Conservation (phyloP, 92 coral and sea anemone genomes). For the Blastomussa wellsi region DNA sequence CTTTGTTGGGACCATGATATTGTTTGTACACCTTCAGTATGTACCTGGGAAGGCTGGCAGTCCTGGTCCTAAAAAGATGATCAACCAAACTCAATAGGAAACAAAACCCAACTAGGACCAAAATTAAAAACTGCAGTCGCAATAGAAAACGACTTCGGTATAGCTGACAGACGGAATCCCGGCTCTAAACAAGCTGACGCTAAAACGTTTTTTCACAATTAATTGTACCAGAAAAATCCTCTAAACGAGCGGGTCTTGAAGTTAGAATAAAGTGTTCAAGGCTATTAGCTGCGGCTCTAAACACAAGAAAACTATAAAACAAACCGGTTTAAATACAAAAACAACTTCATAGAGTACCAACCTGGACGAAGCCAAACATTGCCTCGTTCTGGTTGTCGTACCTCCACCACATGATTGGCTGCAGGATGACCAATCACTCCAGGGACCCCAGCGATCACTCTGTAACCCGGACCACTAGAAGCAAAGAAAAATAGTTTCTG, state of each 20-base stretch:
- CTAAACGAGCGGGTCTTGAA: too few relatives aligned
- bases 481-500: neutral
- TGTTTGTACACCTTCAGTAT: conserved; percentile 73
- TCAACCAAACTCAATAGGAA: neutral
- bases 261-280: too few relatives aligned
- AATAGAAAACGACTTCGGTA: neutral
- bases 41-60: conserved; percentile 58
- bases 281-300: neutral
- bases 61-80: neutral
- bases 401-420: conserved; percentile 92
- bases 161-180: neutral
- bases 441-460: conserved; percentile 75
- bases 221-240: neutral
- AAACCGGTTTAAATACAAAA: neutral
- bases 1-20: conserved; percentile 58
- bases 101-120: neutral
- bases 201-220: neutral
- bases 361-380: conserved; percentile 74
- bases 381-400: conserved; percentile 73
- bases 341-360: conserved; percentile 16
- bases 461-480: conserved; percentile 57
- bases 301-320: neutral
- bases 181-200: neutral
- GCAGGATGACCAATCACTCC: conserved; percentile 89
- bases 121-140: neutral